phyloP scores from a whole-genome alignment of 2,888 invertebrate species.

The Drosophila affinis region DNA sequence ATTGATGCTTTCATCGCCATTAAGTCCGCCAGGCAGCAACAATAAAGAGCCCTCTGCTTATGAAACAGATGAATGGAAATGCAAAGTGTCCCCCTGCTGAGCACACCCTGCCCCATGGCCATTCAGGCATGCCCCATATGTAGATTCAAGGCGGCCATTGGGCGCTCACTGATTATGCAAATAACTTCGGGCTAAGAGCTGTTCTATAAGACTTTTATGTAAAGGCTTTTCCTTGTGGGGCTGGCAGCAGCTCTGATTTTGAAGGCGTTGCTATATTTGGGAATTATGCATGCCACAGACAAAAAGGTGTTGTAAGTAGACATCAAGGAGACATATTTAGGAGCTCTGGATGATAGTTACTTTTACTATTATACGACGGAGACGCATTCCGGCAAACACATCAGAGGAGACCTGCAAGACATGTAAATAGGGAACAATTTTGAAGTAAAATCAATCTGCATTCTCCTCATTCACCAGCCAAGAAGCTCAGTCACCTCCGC shows the following conservation, averaged over 20 bases:
- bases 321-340: no score
- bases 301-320: no score
- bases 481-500: no score
- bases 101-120: background rate
- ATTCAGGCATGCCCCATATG: background rate
- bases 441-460: no score
- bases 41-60: slow-evolving; percentile 17
- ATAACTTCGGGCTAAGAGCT: background rate
- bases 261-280: background rate
- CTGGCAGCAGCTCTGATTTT: background rate
- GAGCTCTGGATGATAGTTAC: no score
- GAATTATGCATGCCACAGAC: background rate
- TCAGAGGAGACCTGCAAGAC: no score
- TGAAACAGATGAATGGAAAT: slow-evolving; percentile 1
- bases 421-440: no score
- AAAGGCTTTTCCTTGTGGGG: background rate
- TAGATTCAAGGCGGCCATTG: no score
- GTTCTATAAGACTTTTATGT: background rate
- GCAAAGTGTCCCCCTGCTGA: background rate
- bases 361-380: no score
- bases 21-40: slow-evolving; percentile 19
- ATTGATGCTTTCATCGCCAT: slow-evolving; percentile 57
- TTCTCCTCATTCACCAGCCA: no score
- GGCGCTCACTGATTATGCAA: background rate
- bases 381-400: no score